These are phyloP conservation scores for Platichthys stellatus DNA, from an alignment of 2,113 vertebrate genomes.

Conservation along the genomic window DNA sequence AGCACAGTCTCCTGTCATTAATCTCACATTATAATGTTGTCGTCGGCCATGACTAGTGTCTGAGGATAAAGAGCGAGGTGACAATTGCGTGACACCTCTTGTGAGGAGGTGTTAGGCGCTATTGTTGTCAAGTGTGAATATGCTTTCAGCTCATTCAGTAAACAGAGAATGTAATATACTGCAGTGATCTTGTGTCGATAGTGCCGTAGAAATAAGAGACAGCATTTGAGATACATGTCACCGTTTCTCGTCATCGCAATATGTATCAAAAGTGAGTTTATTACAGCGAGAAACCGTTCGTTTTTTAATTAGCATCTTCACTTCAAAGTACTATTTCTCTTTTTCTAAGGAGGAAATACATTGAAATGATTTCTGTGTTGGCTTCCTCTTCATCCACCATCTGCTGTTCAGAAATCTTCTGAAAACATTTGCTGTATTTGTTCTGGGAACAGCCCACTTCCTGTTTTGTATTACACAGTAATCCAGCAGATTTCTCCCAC, in stretches of 20 bases:
- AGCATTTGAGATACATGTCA: background rate
- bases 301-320: constrained; percentile 26
- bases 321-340: constrained; percentile 13
- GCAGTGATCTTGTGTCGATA: constrained; percentile 1
- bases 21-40: constrained; percentile 4
- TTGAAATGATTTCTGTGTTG: constrained; percentile 30
- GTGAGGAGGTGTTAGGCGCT: constrained; percentile 4
- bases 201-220: background rate
- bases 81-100: background rate
- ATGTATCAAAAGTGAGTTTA: background rate
- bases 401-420: constrained; percentile 40
- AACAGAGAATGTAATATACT: background rate
- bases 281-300: too few species aligned
- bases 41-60: constrained; percentile 2
- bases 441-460: constrained; percentile 36
- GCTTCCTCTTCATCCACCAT: constrained; percentile 47
- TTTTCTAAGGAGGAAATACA: constrained; percentile 22
- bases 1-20: constrained; percentile 17
- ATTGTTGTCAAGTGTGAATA: constrained; percentile 20
- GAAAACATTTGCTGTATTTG: constrained; percentile 52
- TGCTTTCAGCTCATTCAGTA: background rate
- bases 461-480: constrained; percentile 37
- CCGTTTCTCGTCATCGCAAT: background rate
- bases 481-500: constrained; percentile 45
- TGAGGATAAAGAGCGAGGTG: constrained; percentile 32